phyloP scores from a whole-genome alignment of 2,797 vertebrate genomes.

The Pangasius larnaudii region DNA sequence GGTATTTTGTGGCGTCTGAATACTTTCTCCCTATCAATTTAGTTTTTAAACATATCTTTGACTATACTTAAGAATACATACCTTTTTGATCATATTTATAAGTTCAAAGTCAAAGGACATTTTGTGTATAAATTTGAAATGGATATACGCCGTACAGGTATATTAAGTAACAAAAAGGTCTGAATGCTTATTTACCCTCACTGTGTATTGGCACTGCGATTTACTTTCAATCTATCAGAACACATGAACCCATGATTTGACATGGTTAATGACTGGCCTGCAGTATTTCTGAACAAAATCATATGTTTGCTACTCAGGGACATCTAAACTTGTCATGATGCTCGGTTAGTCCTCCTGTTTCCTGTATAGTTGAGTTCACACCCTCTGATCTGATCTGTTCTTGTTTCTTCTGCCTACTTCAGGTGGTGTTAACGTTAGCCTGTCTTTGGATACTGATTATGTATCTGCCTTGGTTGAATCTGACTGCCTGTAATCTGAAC shows the following conservation, averaged over 20 bases:
- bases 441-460: neutral
- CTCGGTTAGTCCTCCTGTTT: neutral
- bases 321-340: neutral
- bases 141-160: neutral
- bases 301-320: neutral
- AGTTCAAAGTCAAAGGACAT: neutral
- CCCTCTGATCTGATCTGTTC: neutral
- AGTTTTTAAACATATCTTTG: neutral
- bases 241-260: neutral
- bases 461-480: neutral
- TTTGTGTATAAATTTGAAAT: neutral
- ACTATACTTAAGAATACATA: neutral
- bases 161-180: neutral
- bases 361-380: neutral
- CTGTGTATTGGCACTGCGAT: neutral
- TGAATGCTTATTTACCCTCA: neutral
- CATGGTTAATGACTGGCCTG: neutral
- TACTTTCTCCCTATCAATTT: neutral
- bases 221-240: neutral
- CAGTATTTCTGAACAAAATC: neutral
- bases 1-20: neutral
- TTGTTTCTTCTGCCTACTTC: neutral
- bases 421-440: neutral
- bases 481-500: neutral
- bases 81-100: neutral